Conservation (phyloP, 2,797 vertebrate genomes). For the Melanotaenia trifasciata region DNA sequence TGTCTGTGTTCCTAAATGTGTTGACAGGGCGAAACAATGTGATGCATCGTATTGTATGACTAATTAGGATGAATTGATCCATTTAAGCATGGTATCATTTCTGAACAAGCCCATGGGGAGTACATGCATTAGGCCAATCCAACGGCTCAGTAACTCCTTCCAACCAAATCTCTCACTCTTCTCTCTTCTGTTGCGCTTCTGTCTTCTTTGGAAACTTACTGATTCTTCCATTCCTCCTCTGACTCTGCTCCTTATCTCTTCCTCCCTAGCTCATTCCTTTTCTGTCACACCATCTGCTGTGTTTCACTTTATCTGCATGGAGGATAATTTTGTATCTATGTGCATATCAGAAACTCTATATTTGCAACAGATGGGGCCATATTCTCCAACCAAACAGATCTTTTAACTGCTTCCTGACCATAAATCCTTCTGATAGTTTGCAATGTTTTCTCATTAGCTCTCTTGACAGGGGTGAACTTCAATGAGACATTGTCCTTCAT, state of each 20-base stretch:
- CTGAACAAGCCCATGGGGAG: conserved; percentile 79
- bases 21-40: conserved; percentile 74
- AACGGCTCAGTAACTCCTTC: conserved; percentile 70
- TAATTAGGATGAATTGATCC: conserved; percentile 84
- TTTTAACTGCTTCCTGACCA: conserved; percentile 14
- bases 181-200: conserved; percentile 24
- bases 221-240: not conserved
- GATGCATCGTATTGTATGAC: conserved; percentile 78
- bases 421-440: not conserved
- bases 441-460: conserved; percentile 2
- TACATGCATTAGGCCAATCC: conserved; percentile 74
- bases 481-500: conserved; percentile 6
- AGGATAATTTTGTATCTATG: conserved; percentile 45
- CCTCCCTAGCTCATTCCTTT: conserved; percentile 25
- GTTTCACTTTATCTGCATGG: conserved; percentile 43
- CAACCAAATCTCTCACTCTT: conserved; percentile 51
- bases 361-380: conserved; percentile 62
- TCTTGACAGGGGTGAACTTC: not conserved
- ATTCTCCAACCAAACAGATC: conserved; percentile 52
- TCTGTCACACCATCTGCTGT: conserved; percentile 44
- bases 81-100: conserved; percentile 80
- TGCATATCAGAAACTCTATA: conserved; percentile 29
- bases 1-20: conserved; percentile 73
- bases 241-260: conserved; percentile 25
- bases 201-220: conserved; percentile 42